Percentiles rank a stretch among this genome's conserved stretches.
Conservation (phyloP, 1,140 invertebrate genomes). For the Scylla paramamosain region DNA sequence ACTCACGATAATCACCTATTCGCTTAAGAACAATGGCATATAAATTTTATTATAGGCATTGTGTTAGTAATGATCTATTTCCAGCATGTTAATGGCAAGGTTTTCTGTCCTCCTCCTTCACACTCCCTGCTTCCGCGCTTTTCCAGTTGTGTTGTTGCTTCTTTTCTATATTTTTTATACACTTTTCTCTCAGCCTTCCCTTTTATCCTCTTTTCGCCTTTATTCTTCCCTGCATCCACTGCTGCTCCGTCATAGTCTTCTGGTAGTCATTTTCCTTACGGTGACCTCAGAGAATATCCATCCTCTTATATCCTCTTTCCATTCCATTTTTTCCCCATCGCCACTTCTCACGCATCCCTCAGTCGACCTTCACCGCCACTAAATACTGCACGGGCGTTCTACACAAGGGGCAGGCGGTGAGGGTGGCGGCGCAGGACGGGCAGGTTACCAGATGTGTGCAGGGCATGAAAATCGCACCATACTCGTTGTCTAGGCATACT, state of each 20-base stretch:
- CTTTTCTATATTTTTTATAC: background rate
- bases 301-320: background rate
- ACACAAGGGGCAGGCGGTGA: conserved; percentile 81
- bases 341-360: background rate
- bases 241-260: no score
- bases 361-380: background rate
- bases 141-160: background rate
- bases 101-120: background rate
- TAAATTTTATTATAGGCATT: no score
- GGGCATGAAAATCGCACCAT: conserved; percentile 82
- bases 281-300: background rate
- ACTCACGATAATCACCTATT: no score
- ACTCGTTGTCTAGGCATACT: conserved; percentile 82
- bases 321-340: background rate
- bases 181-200: background rate
- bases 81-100: no score
- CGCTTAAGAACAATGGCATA: no score
- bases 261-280: no score
- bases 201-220: background rate
- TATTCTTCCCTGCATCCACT: no score
- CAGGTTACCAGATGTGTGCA: conserved; percentile 82
- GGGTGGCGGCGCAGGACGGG: conserved; percentile 80
- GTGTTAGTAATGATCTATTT: no score
- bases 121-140: background rate
- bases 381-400: conserved; percentile 71